Evolutionary conservation across 2,888 invertebrate genomes (phyloP).

Genomic region (Exocentrus adspersus): DNA sequence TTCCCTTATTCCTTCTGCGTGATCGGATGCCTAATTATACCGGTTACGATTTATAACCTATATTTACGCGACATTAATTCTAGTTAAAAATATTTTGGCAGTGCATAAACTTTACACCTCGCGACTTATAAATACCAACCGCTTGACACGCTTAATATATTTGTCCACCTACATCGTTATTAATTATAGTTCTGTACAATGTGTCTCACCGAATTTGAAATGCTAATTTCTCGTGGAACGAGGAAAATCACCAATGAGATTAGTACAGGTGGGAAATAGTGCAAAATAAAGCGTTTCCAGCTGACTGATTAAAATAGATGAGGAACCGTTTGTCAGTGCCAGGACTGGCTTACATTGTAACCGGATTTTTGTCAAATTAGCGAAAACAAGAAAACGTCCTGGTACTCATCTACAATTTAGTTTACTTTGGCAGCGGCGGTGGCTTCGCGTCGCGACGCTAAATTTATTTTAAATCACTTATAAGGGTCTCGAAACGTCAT

Average conservation of each 20-base stretch:
- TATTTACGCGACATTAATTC: background rate
- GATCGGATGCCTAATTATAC: background rate
- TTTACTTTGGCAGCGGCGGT: background rate
- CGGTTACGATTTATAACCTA: background rate
- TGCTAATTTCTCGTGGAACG: no score
- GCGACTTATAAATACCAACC: background rate
- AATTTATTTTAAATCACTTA: conserved; percentile 9
- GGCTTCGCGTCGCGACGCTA: conserved; percentile 10
- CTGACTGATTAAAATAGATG: no score
- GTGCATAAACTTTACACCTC: conserved; percentile 2
- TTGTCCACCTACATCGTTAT: conserved; percentile 1
- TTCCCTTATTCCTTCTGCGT: background rate
- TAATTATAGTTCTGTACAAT: background rate
- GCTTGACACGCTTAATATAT: conserved; percentile 1
- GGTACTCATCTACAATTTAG: no score
- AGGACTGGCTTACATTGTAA: background rate
- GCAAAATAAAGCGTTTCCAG: no score
- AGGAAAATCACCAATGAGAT: no score
- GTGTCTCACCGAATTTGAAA: background rate
- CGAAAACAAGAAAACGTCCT: no score
- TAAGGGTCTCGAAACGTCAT: conserved; percentile 7
- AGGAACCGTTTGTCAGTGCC: no score
- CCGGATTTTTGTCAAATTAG: background rate
- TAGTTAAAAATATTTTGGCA: background rate
- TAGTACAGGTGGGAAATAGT: no score